Evolutionary conservation across 2,797 vertebrate genomes (phyloP).

Genomic region (Prunella strophiata): DNA sequence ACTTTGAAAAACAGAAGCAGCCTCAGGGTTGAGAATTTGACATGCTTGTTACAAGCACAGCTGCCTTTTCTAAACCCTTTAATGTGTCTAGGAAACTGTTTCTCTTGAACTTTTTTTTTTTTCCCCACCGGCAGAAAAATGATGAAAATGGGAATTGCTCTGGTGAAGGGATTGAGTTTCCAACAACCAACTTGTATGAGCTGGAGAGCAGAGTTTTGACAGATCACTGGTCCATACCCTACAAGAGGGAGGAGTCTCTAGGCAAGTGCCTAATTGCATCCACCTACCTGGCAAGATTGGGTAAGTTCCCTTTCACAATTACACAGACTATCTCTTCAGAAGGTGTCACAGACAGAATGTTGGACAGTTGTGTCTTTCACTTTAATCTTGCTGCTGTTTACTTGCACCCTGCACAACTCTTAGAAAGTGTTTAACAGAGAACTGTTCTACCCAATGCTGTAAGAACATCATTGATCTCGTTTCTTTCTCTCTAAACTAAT

Average conservation of each 20-base stretch:
- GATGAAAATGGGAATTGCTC: conserved; percentile 99
- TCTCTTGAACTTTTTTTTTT: neutral
- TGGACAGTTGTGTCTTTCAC: neutral
- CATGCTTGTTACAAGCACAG: neutral
- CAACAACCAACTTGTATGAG: conserved; percentile 97
- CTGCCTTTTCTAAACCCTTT: neutral
- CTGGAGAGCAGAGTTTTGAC: conserved; percentile 97
- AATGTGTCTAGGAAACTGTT: neutral
- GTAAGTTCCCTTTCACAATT: conserved; percentile 75
- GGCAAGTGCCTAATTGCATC: conserved; percentile 97
- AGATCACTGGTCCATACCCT: conserved; percentile 99
- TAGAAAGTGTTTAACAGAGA: neutral
- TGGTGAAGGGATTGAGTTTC: conserved; percentile 94
- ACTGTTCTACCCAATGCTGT: neutral
- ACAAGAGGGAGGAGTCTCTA: conserved; percentile 96
- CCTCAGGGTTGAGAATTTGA: conserved; percentile 1
- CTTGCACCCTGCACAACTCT: neutral
- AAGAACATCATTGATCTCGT: neutral
- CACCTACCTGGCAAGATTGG: conserved; percentile 91
- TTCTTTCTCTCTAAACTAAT: neutral
- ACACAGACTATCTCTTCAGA: neutral
- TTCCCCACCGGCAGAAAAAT: conserved; percentile 81
- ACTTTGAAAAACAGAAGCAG: neutral
- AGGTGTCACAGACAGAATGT: neutral
- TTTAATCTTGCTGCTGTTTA: neutral